Evolutionary conservation across 2,113 vertebrate species (phyloP).

Genomic region (Hepsetus odoe): DNA sequence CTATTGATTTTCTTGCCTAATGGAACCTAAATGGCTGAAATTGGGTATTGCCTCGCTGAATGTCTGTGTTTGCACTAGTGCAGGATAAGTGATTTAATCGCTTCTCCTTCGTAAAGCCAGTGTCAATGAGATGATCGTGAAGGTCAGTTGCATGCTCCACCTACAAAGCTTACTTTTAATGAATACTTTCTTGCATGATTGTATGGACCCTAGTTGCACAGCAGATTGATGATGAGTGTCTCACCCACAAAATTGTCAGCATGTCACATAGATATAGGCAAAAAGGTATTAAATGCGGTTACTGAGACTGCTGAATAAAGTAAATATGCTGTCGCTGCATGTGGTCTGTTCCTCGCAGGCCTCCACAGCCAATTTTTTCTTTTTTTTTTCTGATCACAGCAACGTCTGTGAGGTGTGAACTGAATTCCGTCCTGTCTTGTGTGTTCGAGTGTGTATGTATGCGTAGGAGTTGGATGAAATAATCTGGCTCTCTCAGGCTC

Average conservation of each 20-base stretch:
- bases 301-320: background rate
- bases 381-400: conserved; percentile 5
- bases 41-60: conserved; percentile 12
- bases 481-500: conserved; percentile 16
- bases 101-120: background rate
- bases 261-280: background rate
- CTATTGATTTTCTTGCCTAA: conserved; percentile 11
- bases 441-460: background rate
- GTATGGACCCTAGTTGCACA: background rate
- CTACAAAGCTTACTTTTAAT: conserved; percentile 1
- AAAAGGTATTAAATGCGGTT: background rate
- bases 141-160: background rate
- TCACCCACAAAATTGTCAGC: background rate
- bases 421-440: conserved; percentile 12
- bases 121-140: background rate
- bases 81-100: conserved; percentile 17
- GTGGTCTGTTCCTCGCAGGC: background rate
- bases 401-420: conserved; percentile 34
- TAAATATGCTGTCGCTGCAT: conserved; percentile 23
- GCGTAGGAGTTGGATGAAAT: conserved; percentile 32
- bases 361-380: conserved; percentile 17
- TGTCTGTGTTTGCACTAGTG: conserved; percentile 12
- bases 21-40: conserved; percentile 23
- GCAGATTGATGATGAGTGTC: background rate
- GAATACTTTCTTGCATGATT: background rate